phyloP scores from a whole-genome alignment of 2,113 vertebrate genomes.

The Gorsachius goisagi region DNA sequence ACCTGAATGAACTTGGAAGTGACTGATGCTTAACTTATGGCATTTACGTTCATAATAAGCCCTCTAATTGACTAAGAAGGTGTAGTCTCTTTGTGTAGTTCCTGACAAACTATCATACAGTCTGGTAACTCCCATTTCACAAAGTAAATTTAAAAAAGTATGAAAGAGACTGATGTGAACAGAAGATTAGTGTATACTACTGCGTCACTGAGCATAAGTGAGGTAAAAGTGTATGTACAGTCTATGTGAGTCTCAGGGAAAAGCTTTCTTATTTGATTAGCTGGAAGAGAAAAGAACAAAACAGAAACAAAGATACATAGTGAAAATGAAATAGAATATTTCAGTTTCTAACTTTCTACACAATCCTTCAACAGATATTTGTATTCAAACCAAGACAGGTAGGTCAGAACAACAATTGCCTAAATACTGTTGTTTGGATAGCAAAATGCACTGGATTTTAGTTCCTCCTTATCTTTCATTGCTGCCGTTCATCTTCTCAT shows the following conservation, averaged over 20 bases:
- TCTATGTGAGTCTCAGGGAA: background rate
- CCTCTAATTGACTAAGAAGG: slow-evolving; percentile 33
- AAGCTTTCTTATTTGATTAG: background rate
- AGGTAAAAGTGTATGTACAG: background rate
- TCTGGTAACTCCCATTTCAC: slow-evolving; percentile 14
- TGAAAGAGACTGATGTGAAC: background rate
- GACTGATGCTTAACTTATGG: background rate
- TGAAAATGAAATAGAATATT: background rate
- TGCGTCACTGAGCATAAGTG: background rate
- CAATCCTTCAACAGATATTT: background rate
- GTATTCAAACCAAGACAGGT: background rate
- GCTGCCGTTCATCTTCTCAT: background rate
- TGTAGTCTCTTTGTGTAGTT: slow-evolving; percentile 5
- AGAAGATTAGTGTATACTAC: background rate
- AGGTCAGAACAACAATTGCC: background rate
- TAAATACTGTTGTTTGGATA: background rate
- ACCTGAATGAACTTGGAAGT: background rate
- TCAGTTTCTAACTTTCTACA: background rate
- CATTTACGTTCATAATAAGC: background rate
- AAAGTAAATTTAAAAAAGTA: slow-evolving; percentile 23
- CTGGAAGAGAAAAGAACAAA: background rate
- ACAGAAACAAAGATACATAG: background rate
- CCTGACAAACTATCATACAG: background rate
- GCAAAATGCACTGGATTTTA: background rate
- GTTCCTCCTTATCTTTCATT: background rate